Base-by-base conservation (phyloP, 2,113 vertebrate species). In the Colinus virginianus region DNA sequence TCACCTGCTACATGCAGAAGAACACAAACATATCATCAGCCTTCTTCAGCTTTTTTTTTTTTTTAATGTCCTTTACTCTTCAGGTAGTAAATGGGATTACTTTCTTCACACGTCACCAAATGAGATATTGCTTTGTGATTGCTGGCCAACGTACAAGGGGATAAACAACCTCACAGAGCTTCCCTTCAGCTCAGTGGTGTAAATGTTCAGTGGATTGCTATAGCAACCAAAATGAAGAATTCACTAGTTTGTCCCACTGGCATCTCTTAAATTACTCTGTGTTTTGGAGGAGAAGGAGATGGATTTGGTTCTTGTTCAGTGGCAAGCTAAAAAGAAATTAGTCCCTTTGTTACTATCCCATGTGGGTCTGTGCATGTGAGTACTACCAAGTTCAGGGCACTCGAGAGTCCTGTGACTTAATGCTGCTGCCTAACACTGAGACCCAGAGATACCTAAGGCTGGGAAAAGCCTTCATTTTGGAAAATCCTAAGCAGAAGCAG, bases 161-260 rank as follows among this genome's bases (percentile, higher is more conserved):
- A 92, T 84, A 81, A 86, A 88, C 34, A 48, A 6, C 0, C 0
- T 53, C 68, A 58, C 4, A 4, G 46, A 78, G 15, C 51, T 91
- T 7, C 15, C 11, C 45, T 78, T 59, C 69, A 86, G 61, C 28
- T 55, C 70, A 23, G 20, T 68, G 66, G 30, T 79, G 16, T 84
- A 92, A 87, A 62, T 42, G 26, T 42, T 34, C 26, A 89, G 21
- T 32, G 19, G 3, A 62, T 77, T 94, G 84, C 88, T 95, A 91
- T 85, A 82, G 78, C 87, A 95, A 95, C 15, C 0, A 2, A 89
- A 91, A 89, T 70, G 45, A 92, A 87, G 75, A 77, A 82, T 89
- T 91, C 36, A 45, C 26, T 91, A 7, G 30, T 87, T 79, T 49
- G 32, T 87, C 75, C 55, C 49, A 71, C 61, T 59, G 77, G 20